Base-by-base conservation (phyloP, 2,797 vertebrate genomes). In the Tenualosa thibaudeaui region DNA sequence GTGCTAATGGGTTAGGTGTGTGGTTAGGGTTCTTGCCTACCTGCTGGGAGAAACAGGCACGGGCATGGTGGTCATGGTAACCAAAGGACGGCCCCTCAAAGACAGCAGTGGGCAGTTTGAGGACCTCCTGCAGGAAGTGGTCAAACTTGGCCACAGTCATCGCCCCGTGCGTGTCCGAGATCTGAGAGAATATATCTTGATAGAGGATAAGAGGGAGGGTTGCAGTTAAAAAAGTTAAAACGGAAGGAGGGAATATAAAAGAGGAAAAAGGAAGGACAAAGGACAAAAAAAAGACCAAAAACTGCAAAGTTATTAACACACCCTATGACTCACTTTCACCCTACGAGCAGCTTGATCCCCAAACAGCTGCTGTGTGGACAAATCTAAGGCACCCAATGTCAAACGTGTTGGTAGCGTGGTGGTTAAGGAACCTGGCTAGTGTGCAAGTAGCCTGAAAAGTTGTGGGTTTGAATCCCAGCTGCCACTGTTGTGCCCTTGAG, bases 61-160 rank as follows among this genome's bases (percentile, higher is more conserved):
- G 95, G 51, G 96, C 93, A 0, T 97, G 95, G 58, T 99, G 98
- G 90, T 99, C 98, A 0, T 96, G 99, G 94, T 99, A 99, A 2
- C 98, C 98, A 4, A 99, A 99, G 0, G 98, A 99, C 0, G 98
- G 98, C 0, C 98, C 98, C 92, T 99, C 98, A 8, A 99, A 99
- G 87, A 99, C 97, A 0, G 98, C 98, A 0, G 98, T 99, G 1
- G 98, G 98, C 5, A 99, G 96, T 83, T 98, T 98, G 84, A 99
- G 94, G 26, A 97, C 97, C 87, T 99, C 98, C 84, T 95, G 92
- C 78, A 99, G 92, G 85, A 99, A 97, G 94, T 99, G 98, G 84
- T 99, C 98, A 43, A 99, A 98, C 94, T 97, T 99, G 94, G 92
- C 87, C 97, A 98, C 78, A 97, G 92, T 31, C 97, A 99, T 95